Conservation (phyloP, 2,797 vertebrate genomes). For the Trachops cirrhosus region DNA sequence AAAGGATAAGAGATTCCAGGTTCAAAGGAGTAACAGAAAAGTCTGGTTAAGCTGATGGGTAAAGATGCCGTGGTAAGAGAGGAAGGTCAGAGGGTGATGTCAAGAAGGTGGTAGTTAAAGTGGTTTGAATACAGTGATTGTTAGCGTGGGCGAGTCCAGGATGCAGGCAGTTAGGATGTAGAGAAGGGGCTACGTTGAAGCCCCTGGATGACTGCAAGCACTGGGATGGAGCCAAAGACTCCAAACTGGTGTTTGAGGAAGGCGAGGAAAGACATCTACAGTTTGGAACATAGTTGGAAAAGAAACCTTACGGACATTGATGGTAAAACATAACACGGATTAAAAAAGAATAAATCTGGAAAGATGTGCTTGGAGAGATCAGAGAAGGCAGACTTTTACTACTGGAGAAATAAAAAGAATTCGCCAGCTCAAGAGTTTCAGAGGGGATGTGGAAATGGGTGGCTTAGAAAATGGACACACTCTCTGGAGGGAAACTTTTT, state of each 20-base stretch:
- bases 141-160: background rate
- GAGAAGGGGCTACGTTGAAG: background rate
- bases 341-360: background rate
- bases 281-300: background rate
- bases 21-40: background rate
- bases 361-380: background rate
- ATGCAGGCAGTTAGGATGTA: background rate
- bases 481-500: background rate
- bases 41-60: background rate
- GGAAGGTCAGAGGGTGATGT: background rate
- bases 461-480: background rate
- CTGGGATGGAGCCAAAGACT: background rate
- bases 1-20: background rate
- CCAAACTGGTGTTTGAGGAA: background rate
- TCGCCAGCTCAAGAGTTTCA: background rate
- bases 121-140: background rate
- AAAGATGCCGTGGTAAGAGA: background rate
- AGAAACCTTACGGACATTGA: background rate
- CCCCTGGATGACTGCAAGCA: background rate
- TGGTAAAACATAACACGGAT: background rate
- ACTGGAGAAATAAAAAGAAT: background rate
- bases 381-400: background rate
- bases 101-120: background rate
- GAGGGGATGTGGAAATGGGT: background rate
- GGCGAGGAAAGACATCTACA: background rate